Evolutionary conservation across 2,888 invertebrate genomes (phyloP), one percentile per base, ranked within the genome.

Genomic region (Xanthia togata): DNA sequence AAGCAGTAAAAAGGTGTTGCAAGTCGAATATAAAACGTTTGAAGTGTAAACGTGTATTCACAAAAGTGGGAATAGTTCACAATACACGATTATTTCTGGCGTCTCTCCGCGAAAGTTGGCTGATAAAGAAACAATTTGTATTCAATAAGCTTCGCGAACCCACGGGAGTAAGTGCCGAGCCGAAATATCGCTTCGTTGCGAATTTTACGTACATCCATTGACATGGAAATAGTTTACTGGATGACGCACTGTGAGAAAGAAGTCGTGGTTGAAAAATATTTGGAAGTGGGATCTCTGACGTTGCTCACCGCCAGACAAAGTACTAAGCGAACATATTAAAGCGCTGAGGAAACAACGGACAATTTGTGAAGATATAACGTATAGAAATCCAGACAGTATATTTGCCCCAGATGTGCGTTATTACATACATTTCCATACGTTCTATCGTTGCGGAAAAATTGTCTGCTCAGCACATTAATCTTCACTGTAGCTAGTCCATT

Each of bases 101-200:
- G 77, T 83, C 81, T 86, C 79, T 76, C 85, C 88, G 89, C 89
- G 82, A 92, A 93, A 92, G 85, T 92, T 91, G 88, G 88, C 90
- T 91, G 94, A 92, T 94, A 94, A 94, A 94, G 93, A 93, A 94
- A 94, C 94, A 93, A 95, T 95, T 95, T 94, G 95, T 95, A 95
- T 95, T 95, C 95, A 94, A 95, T 95, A 95, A 95, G 94, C 89
- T 91, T 82, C 89, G 81, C 89, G 86, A 86, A 79, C 92, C 90
- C 90, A 86, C 81, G 88, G 91, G 92, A 91, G 90, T 90, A 90
- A 91, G 91, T 89, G 92, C 90, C 88, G 90, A 87, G 88, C 89
- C 90, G 89, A 93, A 93, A 94, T 94, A 94, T 93, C 89, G 91
- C 91, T 87, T 85, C 87, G 89, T 90, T 91, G 90, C 86, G 90